phyloP scores from a whole-genome alignment of 2,888 invertebrate species.

The Nebria salina region DNA sequence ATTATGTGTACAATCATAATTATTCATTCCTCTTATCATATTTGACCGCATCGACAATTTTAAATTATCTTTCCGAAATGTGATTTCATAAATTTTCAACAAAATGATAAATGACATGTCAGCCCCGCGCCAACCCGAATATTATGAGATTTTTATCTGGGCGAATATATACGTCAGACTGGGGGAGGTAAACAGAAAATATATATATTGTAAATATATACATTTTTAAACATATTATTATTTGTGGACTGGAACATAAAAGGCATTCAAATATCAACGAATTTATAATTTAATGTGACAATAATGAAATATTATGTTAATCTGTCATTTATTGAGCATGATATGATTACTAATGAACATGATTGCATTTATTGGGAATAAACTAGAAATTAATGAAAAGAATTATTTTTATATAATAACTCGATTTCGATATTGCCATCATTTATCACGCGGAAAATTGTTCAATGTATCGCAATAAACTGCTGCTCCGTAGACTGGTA shows the following conservation, averaged over 20 bases:
- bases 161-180: constrained; percentile 10
- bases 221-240: constrained; percentile 4
- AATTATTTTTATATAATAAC: background rate
- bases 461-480: background rate
- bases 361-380: too few species aligned
- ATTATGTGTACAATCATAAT: background rate
- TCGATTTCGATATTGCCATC: background rate
- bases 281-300: too few species aligned
- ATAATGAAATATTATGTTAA: too few species aligned
- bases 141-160: constrained; percentile 17
- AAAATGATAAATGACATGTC: constrained; percentile 15
- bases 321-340: too few species aligned
- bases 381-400: background rate
- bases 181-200: background rate
- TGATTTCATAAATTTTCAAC: constrained; percentile 9
- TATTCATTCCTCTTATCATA: background rate
- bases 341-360: too few species aligned
- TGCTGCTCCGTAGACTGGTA: background rate
- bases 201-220: background rate
- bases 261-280: too few species aligned
- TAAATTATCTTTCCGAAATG: constrained; percentile 11
- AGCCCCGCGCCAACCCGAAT: constrained; percentile 2
- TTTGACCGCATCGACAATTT: constrained; percentile 2
- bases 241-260: too few species aligned
- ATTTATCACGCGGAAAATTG: constrained; percentile 1